These are phyloP conservation scores for Ctenoplectra terminalis DNA, from an alignment of 1,140 invertebrate species.

Conservation along the genomic window DNA sequence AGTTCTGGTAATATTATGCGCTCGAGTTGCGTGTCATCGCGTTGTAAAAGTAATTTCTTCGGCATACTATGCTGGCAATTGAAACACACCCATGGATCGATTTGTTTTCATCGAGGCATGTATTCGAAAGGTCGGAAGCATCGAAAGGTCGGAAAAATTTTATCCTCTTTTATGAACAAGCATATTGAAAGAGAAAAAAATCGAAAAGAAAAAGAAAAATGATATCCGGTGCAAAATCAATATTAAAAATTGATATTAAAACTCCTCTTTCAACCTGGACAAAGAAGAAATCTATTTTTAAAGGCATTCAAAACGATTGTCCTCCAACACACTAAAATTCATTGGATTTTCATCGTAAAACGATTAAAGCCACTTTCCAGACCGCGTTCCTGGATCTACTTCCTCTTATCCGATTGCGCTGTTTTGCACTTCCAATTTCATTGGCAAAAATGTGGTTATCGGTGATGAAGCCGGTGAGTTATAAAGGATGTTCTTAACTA, in stretches of 20 bases:
- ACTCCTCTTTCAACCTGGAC: too few relatives aligned
- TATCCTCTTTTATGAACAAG: background rate
- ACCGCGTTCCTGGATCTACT: background rate
- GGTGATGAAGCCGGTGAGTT: background rate
- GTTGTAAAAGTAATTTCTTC: constrained; percentile 18
- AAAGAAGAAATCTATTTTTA: background rate
- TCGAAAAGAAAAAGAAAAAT: too few relatives aligned
- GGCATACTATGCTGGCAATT: background rate
- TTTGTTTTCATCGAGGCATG: background rate
- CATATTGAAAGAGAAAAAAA: background rate
- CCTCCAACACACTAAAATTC: background rate
- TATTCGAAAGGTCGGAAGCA: too few relatives aligned
- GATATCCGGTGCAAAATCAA: too few relatives aligned
- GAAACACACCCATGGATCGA: constrained; percentile 40
- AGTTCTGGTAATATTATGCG: background rate
- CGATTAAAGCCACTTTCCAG: background rate
- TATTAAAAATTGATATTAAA: too few relatives aligned
- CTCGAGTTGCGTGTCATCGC: background rate
- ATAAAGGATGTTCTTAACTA: background rate
- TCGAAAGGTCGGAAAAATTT: background rate
- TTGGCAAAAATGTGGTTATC: background rate
- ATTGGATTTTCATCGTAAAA: constrained; percentile 18
- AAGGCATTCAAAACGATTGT: background rate
- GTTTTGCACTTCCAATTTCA: background rate
- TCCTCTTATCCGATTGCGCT: background rate